phyloP scores from a whole-genome alignment of 2,797 vertebrate genomes.

The Diplodus puntazzo region DNA sequence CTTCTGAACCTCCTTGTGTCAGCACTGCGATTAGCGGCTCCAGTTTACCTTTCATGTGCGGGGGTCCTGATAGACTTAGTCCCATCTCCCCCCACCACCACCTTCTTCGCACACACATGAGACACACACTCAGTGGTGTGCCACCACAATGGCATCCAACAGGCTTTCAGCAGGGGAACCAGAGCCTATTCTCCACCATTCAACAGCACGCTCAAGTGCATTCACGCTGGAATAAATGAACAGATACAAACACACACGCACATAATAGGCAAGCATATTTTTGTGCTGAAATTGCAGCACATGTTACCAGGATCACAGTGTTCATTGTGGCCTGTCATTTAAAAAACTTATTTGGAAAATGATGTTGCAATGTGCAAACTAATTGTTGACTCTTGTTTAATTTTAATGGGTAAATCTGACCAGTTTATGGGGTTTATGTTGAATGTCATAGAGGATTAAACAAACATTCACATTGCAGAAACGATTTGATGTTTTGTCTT shows the following conservation, averaged over 20 bases:
- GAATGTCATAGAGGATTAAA: too few species aligned
- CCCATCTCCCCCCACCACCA: conserved; percentile 53
- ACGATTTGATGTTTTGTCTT: too few species aligned
- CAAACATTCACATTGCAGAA: too few species aligned
- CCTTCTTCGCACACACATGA: conserved; percentile 58
- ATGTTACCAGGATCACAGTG: background rate
- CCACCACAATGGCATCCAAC: conserved; percentile 81
- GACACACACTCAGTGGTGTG: conserved; percentile 76
- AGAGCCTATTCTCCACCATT: conserved; percentile 78
- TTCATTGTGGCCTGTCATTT: background rate
- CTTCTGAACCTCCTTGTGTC: conserved; percentile 82
- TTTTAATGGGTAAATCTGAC: background rate
- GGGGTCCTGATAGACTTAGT: conserved; percentile 79
- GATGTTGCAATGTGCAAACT: background rate
- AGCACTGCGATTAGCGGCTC: conserved; percentile 77
- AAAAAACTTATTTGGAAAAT: background rate
- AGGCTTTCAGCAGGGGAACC: conserved; percentile 76
- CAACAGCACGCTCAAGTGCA: conserved; percentile 71
- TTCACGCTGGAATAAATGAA: conserved; percentile 68
- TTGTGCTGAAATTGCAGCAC: conserved; percentile 28
- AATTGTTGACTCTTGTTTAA: background rate
- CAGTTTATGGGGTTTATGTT: too few species aligned
- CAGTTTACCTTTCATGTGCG: conserved; percentile 83
- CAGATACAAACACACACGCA: conserved; percentile 50
- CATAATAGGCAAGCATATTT: conserved; percentile 31